phyloP scores from a whole-genome alignment of 2,888 invertebrate genomes.

The Sylvicola cinctus region DNA sequence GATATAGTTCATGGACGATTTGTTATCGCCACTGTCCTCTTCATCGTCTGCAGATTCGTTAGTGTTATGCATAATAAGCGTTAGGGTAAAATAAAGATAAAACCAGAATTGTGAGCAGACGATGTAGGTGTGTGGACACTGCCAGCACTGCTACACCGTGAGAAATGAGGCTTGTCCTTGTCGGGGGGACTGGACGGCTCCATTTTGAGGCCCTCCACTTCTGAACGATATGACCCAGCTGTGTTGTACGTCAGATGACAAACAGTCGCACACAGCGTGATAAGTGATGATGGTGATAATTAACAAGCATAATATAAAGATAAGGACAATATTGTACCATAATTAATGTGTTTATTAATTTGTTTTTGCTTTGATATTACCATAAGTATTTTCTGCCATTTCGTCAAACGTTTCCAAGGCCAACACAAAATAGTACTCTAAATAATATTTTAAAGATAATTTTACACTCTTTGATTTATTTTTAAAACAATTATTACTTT shows the following conservation, averaged over 20 bases:
- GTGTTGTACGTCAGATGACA: too few species aligned
- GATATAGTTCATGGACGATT: conserved; percentile 64
- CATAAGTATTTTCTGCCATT: conserved; percentile 8
- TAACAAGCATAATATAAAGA: too few species aligned
- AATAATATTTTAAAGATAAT: too few species aligned
- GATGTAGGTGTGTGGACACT: conserved; percentile 60
- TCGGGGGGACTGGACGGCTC: conserved; percentile 38
- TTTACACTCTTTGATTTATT: too few species aligned
- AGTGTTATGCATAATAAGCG: not conserved
- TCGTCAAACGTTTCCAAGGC: too few species aligned
- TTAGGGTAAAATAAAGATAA: conserved; percentile 4
- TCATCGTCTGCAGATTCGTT: conserved; percentile 30
- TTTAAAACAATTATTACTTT: too few species aligned
- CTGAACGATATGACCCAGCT: not conserved
- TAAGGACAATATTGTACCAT: too few species aligned
- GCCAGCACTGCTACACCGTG: conserved; percentile 55
- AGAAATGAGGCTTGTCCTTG: conserved; percentile 33
- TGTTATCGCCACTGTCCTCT: conserved; percentile 38
- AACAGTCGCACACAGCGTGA: too few species aligned
- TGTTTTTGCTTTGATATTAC: not conserved
- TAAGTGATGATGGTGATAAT: too few species aligned
- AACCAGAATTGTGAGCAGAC: conserved; percentile 61
- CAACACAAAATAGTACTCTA: too few species aligned
- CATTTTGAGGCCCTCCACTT: conserved; percentile 24
- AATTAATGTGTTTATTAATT: too few species aligned